These are phyloP conservation scores for Benitochromis conjunctus DNA, from an alignment of 2,113 vertebrate genomes.

Conservation along the genomic window DNA sequence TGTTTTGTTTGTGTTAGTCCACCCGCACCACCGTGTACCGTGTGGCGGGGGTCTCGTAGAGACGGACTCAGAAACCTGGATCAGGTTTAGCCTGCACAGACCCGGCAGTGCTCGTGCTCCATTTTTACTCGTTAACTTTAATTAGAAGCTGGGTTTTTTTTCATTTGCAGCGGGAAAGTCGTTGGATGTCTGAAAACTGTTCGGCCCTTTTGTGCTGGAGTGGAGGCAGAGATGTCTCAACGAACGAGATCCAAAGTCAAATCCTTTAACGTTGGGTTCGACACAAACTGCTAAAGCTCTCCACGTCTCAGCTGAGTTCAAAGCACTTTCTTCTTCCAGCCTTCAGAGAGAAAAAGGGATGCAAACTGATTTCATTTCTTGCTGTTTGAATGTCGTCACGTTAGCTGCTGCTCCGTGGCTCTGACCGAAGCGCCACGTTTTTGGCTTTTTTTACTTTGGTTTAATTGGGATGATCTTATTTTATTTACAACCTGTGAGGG, in stretches of 20 bases:
- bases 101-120: not conserved
- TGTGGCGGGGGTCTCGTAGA: too few species aligned
- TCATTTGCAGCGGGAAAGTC: accelerated
- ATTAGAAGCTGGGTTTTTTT: not conserved
- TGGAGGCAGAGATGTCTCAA: not conserved
- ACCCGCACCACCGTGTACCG: too few species aligned
- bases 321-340: conserved; percentile 33
- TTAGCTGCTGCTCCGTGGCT: not conserved
- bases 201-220: not conserved
- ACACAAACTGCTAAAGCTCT: not conserved
- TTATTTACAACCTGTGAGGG: not conserved
- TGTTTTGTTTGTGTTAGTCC: not conserved
- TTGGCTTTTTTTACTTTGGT: not conserved
- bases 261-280: not conserved
- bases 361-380: not conserved
- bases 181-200: not conserved
- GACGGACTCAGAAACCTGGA: not conserved
- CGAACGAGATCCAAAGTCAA: accelerated
- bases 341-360: conserved; percentile 51
- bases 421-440: not conserved
- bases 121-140: not conserved
- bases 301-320: not conserved
- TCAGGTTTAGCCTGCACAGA: not conserved
- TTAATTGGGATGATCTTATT: not conserved
- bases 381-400: not conserved